Conservation (phyloP, 2,797 vertebrate species). For the Clamator glandarius region DNA sequence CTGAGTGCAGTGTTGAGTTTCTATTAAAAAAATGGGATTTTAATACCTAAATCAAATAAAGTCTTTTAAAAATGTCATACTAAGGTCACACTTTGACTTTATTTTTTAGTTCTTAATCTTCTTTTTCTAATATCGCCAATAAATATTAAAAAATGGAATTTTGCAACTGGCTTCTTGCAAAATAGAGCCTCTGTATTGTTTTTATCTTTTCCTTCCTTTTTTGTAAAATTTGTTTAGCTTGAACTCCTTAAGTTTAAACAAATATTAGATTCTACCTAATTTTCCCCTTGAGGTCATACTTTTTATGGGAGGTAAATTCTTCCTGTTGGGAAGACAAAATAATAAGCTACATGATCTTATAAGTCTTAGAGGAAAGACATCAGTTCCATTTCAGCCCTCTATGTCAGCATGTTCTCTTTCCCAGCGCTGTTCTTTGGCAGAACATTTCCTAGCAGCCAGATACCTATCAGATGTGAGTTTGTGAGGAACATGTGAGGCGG, state of each 20-base stretch:
- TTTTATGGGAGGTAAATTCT: not conserved
- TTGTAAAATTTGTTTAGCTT: accelerated
- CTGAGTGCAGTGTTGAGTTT: not conserved
- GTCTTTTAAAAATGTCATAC: not conserved
- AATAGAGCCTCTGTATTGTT: not conserved
- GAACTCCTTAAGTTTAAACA: not conserved
- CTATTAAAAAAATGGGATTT: not conserved
- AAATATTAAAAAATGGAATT: not conserved
- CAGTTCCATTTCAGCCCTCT: not conserved
- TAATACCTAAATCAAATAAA: not conserved
- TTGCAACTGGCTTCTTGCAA: not conserved
- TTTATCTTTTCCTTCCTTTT: not conserved
- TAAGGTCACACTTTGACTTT: not conserved
- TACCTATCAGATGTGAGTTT: accelerated
- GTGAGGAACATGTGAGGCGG: not conserved
- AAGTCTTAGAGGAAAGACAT: not conserved
- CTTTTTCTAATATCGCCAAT: not conserved
- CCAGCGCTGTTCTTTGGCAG: accelerated
- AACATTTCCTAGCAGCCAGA: not conserved
- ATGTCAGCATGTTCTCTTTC: not conserved
- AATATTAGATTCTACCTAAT: not conserved
- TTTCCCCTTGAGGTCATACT: not conserved
- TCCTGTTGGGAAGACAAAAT: not conserved
- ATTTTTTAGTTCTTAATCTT: not conserved
- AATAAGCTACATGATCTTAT: not conserved